phyloP scores from a whole-genome alignment of 2,888 invertebrate genomes.

The Digitonthophagus gazella region DNA sequence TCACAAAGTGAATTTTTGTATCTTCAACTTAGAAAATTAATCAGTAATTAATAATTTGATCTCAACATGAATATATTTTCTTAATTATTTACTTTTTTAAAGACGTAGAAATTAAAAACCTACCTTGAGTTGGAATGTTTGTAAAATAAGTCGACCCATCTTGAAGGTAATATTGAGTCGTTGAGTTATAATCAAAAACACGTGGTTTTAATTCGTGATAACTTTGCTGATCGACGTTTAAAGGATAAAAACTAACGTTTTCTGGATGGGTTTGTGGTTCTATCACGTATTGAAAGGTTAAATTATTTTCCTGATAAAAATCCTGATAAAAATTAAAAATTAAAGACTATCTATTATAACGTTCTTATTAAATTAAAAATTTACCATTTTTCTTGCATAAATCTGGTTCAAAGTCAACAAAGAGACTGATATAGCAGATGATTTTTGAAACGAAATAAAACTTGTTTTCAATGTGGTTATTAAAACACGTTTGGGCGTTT shows the following conservation, averaged over 20 bases:
- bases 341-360: too few species aligned
- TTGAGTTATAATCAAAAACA: background rate
- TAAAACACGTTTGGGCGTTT: too few species aligned
- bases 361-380: background rate
- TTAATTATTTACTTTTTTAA: background rate
- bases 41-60: background rate
- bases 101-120: too few species aligned
- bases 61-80: background rate
- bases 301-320: background rate
- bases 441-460: too few species aligned
- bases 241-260: background rate
- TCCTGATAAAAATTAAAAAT: background rate
- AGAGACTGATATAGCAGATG: too few species aligned
- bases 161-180: background rate
- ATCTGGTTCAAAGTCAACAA: too few species aligned
- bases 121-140: background rate
- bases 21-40: background rate
- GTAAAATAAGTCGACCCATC: background rate
- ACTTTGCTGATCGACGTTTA: background rate
- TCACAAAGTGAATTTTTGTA: background rate
- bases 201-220: background rate
- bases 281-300: background rate
- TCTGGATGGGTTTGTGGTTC: background rate
- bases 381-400: background rate
- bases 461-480: too few species aligned